Conservation (phyloP, 2,888 invertebrate species). For the Salticus scenicus region DNA sequence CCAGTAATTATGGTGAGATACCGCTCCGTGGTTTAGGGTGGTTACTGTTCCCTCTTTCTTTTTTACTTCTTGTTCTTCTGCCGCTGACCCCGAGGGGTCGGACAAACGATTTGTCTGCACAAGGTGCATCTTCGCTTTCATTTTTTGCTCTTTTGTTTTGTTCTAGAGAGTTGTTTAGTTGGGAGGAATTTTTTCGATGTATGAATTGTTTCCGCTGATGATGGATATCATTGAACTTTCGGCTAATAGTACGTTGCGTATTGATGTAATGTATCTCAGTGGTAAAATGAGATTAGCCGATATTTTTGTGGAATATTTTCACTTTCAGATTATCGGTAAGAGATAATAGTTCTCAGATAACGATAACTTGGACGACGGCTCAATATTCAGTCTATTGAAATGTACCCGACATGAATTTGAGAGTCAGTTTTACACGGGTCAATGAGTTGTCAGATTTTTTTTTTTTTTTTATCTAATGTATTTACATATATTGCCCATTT, state of each 20-base stretch:
- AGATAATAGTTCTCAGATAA: too few species aligned
- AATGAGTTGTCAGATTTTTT: too few species aligned
- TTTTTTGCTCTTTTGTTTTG: conserved; percentile 7
- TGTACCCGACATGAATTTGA: too few species aligned
- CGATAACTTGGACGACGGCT: too few species aligned
- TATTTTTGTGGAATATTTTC: too few species aligned
- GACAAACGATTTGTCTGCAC: conserved; percentile 61
- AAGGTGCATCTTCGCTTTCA: conserved; percentile 49
- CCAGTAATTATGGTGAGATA: conserved; percentile 65
- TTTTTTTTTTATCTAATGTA: too few species aligned
- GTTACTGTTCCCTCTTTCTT: conserved; percentile 21
- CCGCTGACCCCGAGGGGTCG: conserved; percentile 51
- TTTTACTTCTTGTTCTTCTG: not conserved
- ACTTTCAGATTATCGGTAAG: too few species aligned
- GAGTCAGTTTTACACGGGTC: too few species aligned
- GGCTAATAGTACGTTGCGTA: not conserved
- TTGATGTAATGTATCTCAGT: not conserved
- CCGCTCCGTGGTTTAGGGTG: conserved; percentile 45
- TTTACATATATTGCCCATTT: too few species aligned
- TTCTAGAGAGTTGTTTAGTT: not conserved
- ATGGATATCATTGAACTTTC: not conserved
- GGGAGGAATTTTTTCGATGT: not conserved
- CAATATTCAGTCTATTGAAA: too few species aligned
- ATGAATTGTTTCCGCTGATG: not conserved
- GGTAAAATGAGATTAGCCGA: not conserved